Base-by-base conservation (phyloP, 2,797 vertebrate species). In the Microchirus variegatus region DNA sequence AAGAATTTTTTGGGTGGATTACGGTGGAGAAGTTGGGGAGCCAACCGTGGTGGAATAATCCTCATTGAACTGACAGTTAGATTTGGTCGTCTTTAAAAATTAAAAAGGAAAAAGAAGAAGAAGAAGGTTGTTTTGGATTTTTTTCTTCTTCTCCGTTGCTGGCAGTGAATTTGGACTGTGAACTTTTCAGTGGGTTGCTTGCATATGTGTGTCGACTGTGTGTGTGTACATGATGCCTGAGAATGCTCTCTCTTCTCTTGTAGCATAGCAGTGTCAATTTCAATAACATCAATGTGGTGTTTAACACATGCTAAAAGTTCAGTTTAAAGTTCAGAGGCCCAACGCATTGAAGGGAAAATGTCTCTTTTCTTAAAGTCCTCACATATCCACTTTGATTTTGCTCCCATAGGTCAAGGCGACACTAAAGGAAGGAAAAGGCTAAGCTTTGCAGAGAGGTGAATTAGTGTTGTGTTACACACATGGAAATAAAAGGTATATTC, bases 1-100 rank as follows among this genome's bases (percentile, higher is more conserved):
- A 91, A 82, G 93, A 95, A 91, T 95, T 95, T 95, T 57, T 94
- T 94, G 90, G 91, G 92, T 92, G 94, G 95, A 94, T 93, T 95
- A 93, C 82, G 87, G 80, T 85, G 85, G 89, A 86, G 90, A 88
- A 90, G 87, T 82, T 81, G 80, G 89, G 89, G 81, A 80, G 87
- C 84, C 50, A 73, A 90, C 70, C 37, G 42, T 92, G 91, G 75
- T 88, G 73, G 78, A 88, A 87, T 91, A 90, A 90, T 90, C 86
- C 83, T 77, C 64, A 52, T 75, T 75, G 79, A 89, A 84, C 80
- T 91, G 87, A 90, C 87, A 89, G 85, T 82, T 79, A 86, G 85
- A 87, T 88, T 87, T 88, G 70, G 76, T 87, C 80, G 70, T 86
- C 81, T 84, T 85, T 78, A 80, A 75, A 73, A 83, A 63, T 18